Percentiles rank a stretch among this genome's conserved stretches.
Evolutionary conservation across 2,113 vertebrate species (phyloP).

Genomic region (Isurus oxyrinchus): DNA sequence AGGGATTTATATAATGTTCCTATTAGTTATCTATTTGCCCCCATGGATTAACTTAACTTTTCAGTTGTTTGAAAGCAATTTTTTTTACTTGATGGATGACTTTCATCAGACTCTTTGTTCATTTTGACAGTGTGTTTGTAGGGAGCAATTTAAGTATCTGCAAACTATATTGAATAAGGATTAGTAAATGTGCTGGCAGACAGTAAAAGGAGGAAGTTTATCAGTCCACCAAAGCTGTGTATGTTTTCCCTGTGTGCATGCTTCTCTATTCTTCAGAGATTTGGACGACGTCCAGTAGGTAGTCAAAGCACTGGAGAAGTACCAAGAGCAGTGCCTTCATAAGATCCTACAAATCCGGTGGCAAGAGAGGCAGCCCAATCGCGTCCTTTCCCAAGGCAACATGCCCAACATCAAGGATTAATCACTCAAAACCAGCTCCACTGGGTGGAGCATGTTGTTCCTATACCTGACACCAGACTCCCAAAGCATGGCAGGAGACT

Average conservation of each 20-base stretch:
- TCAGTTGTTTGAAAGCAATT: not conserved
- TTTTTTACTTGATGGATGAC: not conserved
- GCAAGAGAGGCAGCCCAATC: too few relatives aligned
- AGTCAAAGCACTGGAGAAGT: not conserved
- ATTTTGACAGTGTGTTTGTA: not conserved
- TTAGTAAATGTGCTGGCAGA: not conserved
- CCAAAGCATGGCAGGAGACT: not conserved
- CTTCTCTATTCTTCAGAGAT: not conserved
- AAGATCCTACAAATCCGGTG: not conserved
- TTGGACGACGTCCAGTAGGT: not conserved
- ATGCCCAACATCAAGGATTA: not conserved
- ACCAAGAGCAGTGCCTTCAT: not conserved
- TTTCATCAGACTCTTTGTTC: conserved; percentile 2
- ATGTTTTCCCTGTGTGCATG: not conserved
- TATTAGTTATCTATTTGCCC: not conserved
- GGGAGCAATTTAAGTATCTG: not conserved
- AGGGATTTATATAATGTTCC: not conserved
- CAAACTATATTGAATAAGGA: not conserved
- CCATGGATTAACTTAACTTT: not conserved
- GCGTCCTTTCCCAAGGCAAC: not conserved
- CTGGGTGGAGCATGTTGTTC: not conserved
- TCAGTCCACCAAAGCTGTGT: not conserved
- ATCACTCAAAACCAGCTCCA: not conserved
- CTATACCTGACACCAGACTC: not conserved
- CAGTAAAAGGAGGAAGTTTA: not conserved